Conservation (phyloP, 2,888 invertebrate species). For the Eretmocerus hayati region DNA sequence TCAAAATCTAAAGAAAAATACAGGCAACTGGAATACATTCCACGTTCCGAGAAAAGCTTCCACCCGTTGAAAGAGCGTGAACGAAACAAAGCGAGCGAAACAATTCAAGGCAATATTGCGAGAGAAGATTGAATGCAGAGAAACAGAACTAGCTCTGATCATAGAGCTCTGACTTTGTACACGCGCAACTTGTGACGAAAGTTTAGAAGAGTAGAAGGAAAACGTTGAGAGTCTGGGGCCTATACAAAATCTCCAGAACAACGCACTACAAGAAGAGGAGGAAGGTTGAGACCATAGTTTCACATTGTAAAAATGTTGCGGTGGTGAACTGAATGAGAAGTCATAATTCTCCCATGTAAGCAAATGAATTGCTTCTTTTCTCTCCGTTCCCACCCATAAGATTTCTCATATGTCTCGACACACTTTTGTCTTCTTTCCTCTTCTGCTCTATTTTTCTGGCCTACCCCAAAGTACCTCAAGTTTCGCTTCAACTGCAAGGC, state of each 20-base stretch:
- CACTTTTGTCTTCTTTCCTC: neutral
- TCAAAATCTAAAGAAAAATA: too few species aligned
- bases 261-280: neutral
- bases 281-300: constrained; percentile 5
- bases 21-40: too few species aligned
- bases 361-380: constrained; percentile 3
- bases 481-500: too few species aligned
- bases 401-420: neutral
- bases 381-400: neutral
- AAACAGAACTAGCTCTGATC: too few species aligned
- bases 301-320: constrained; percentile 18
- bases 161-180: too few species aligned
- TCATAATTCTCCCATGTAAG: constrained; percentile 37
- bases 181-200: constrained; percentile 11
- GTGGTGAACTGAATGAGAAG: constrained; percentile 36
- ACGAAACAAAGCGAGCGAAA: too few species aligned
- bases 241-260: constrained; percentile 19
- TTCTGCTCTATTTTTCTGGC: neutral
- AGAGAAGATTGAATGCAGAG: too few species aligned
- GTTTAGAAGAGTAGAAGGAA: constrained; percentile 5
- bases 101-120: too few species aligned
- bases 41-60: too few species aligned
- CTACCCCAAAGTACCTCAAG: neutral
- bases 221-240: neutral
- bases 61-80: too few species aligned